Evolutionary conservation across 92 coral and sea anemone species (phyloP), one percentile per base, ranked within the genome.

Genomic region (Phenganax subtilis): DNA sequence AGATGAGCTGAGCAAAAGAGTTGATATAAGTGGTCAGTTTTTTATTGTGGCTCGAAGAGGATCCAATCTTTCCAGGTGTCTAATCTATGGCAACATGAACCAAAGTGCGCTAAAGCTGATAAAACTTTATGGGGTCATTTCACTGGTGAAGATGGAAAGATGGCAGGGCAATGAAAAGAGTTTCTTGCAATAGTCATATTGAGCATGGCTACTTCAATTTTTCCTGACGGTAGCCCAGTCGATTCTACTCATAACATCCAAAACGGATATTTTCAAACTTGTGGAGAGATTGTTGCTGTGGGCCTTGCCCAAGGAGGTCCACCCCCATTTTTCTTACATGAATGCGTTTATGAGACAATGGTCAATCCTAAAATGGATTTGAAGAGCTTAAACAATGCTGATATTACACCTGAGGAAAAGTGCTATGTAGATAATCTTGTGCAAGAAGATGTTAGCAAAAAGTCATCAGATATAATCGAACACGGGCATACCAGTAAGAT

Each of bases 261-360:
- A 44, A 83, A 84, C 78, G 68, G 66, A 30, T 57, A 47, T 63
- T 87, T 83, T 57, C 6, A 12, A n/a, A 52, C 86, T 17, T 86
- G 89, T 86, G 89, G 89, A 27, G 78, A 86, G 63, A 81, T 82
- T 61, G 86, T 75, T 8, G 86, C 86, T 16, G 54, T 67, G 31
- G 75, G 89, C 77, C 70, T 81, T 52, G 81, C 84, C 44, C 87
- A 84, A 77, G 87, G 87, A 51, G 84, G 87, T 20, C 84, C 87
- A 63, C 54, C 84, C 65, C 88, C 86, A 27, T 28, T 63, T 58
- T 86, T 75, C 37, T 67, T 87, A 37, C 80, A 87, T 69, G 89
- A 84, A 72, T 55, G 85, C 62, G 87, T 87, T 84, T 84, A 77
- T 17, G 57, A 76, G 20, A 62, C 67, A 31, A 62, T 75, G 66